These are phyloP conservation scores for Apis dorsata DNA, from an alignment of 1,140 invertebrate genomes.

Conservation along the genomic window DNA sequence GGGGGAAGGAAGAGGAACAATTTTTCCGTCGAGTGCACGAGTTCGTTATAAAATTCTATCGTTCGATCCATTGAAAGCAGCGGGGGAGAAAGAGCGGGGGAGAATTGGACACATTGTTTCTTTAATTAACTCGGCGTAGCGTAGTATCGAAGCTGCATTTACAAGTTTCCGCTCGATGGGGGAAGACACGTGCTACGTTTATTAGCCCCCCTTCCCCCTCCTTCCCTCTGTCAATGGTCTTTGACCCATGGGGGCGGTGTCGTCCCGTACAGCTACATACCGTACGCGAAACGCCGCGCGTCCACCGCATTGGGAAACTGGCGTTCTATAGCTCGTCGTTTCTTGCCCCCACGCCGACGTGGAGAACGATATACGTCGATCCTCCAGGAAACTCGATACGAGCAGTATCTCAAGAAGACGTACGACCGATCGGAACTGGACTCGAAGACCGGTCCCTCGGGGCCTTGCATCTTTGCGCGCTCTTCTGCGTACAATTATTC, in stretches of 20 bases:
- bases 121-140: conserved; percentile 55
- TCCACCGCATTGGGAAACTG: conserved; percentile 12
- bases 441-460: conserved; percentile 42
- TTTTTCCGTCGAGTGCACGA: background rate
- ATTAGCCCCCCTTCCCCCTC: conserved; percentile 31
- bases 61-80: conserved; percentile 8
- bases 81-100: background rate
- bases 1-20: too few relatives aligned
- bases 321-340: conserved; percentile 33
- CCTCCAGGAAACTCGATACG: conserved; percentile 60
- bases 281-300: background rate
- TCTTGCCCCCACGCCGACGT: conserved; percentile 39
- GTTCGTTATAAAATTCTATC: conserved; percentile 20
- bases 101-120: conserved; percentile 44
- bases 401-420: conserved; percentile 58
- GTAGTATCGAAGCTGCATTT: conserved; percentile 46
- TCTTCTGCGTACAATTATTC: conserved; percentile 49
- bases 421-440: conserved; percentile 56
- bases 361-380: conserved; percentile 49
- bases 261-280: conserved; percentile 25
- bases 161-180: conserved; percentile 37
- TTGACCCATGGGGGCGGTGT: conserved; percentile 51
- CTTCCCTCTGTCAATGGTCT: conserved; percentile 44
- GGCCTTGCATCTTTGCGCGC: background rate
- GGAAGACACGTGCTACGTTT: conserved; percentile 58